A percentile compares a stretch with the other conserved stretches of the same genome.
Conservation (phyloP, 2,797 vertebrate genomes). For the Alca torda region DNA sequence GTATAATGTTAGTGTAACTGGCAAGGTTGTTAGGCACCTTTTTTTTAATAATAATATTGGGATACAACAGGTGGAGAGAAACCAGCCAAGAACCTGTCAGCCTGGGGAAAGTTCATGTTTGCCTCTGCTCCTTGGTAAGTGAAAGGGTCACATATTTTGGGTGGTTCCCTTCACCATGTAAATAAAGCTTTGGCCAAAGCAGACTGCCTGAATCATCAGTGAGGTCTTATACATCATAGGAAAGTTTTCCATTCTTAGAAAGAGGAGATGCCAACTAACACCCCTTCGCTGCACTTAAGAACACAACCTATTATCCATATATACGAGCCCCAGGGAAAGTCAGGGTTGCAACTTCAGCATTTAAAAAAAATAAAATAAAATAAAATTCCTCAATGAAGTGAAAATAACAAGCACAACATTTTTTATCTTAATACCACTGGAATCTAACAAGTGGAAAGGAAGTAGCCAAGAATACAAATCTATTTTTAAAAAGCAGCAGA, state of each 20-base stretch:
- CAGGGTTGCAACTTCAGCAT: background rate
- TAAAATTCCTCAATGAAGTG: background rate
- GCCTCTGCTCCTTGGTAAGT: background rate
- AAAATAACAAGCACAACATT: background rate
- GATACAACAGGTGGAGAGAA: slow-evolving; percentile 61
- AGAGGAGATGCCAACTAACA: slow-evolving; percentile 2
- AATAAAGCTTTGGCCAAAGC: slow-evolving; percentile 55
- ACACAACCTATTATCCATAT: background rate
- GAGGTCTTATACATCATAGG: background rate
- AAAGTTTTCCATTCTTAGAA: slow-evolving; percentile 62
- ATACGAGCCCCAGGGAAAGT: background rate
- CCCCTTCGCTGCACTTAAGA: background rate
- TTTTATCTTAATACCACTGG: background rate
- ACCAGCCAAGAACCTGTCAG: slow-evolving; percentile 70
- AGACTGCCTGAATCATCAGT: slow-evolving; percentile 27
- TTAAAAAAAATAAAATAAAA: background rate
- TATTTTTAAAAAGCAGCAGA: background rate
- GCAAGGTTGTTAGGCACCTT: background rate
- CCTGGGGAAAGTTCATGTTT: slow-evolving; percentile 40
- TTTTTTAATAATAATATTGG: background rate
- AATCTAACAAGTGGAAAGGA: background rate
- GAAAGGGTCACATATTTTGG: slow-evolving; percentile 62
- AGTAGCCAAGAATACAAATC: background rate
- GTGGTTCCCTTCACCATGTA: slow-evolving; percentile 52
- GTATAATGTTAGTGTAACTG: background rate